phyloP scores from a whole-genome alignment of 2,797 vertebrate genomes.

The Etheostoma nigrum region DNA sequence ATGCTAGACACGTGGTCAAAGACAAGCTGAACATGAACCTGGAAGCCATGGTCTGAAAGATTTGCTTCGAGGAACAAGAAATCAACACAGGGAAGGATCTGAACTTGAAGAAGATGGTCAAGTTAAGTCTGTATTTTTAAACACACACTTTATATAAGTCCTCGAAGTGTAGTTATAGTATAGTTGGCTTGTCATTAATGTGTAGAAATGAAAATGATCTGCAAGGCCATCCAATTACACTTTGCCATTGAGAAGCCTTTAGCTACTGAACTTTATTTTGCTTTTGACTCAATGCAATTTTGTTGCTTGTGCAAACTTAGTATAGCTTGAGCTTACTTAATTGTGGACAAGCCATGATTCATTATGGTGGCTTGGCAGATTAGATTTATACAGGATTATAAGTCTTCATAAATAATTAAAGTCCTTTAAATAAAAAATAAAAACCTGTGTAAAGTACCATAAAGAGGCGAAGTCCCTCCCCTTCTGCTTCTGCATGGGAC shows the following conservation, averaged over 20 bases:
- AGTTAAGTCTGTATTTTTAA: neutral
- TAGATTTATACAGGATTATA: neutral
- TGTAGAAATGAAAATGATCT: neutral
- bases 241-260: neutral
- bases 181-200: neutral
- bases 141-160: neutral
- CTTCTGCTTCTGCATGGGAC: too few species aligned
- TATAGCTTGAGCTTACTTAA: neutral
- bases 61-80: slow-evolving; percentile 51
- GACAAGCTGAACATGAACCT: slow-evolving; percentile 60
- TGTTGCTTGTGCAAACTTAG: neutral
- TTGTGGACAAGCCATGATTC: neutral
- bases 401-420: neutral
- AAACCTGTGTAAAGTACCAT: neutral
- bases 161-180: neutral
- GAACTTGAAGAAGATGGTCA: slow-evolving; percentile 10
- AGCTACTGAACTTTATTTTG: neutral
- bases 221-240: neutral
- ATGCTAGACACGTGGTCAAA: slow-evolving; percentile 50
- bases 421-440: neutral
- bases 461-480: too few species aligned
- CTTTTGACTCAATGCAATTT: neutral
- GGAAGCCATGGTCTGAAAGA: slow-evolving; percentile 51
- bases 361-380: neutral
- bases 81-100: slow-evolving; percentile 1